These are phyloP conservation scores for Chelonus insularis DNA, from an alignment of 1,140 invertebrate species.

Conservation along the genomic window DNA sequence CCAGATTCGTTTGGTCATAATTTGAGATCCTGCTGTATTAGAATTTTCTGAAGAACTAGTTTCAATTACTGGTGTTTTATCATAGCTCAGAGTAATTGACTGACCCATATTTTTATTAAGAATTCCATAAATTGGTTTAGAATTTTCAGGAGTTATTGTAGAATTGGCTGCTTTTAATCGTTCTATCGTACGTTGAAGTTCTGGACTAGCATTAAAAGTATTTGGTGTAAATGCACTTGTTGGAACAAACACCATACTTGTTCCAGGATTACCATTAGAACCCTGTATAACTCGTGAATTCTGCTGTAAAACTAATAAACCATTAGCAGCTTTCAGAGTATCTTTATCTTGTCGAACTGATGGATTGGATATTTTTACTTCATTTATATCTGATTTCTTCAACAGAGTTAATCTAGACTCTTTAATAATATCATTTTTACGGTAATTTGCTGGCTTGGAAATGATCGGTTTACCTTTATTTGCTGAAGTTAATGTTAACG, in stretches of 20 bases:
- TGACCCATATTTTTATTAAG: not conserved
- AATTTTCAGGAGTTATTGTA: conserved; percentile 9
- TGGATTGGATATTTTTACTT: not conserved
- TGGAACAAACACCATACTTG: conserved; percentile 22
- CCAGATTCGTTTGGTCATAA: conserved; percentile 25
- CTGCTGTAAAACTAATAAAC: conserved; percentile 32
- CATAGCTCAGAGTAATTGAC: not conserved
- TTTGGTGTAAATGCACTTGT: conserved; percentile 17
- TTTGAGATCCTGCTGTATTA: not conserved
- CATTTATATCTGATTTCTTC: conserved; percentile 21
- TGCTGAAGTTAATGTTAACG: not conserved
- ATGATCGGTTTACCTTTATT: conserved; percentile 9
- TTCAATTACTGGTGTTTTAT: not conserved
- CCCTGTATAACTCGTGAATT: conserved; percentile 15
- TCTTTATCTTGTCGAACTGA: conserved; percentile 27
- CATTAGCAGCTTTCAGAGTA: conserved; percentile 18
- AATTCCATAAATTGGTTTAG: not conserved
- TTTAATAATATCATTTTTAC: conserved; percentile 38
- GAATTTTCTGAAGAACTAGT: not conserved
- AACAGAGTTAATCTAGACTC: conserved; percentile 40
- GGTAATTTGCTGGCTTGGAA: conserved; percentile 24
- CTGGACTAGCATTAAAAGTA: too few species aligned
- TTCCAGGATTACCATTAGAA: not conserved
- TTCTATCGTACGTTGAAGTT: conserved; percentile 27
- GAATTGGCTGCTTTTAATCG: conserved; percentile 1